These are phyloP conservation scores for Steinernema scapterisci DNA, from an alignment of 2,888 invertebrate genomes.

Conservation along the genomic window DNA sequence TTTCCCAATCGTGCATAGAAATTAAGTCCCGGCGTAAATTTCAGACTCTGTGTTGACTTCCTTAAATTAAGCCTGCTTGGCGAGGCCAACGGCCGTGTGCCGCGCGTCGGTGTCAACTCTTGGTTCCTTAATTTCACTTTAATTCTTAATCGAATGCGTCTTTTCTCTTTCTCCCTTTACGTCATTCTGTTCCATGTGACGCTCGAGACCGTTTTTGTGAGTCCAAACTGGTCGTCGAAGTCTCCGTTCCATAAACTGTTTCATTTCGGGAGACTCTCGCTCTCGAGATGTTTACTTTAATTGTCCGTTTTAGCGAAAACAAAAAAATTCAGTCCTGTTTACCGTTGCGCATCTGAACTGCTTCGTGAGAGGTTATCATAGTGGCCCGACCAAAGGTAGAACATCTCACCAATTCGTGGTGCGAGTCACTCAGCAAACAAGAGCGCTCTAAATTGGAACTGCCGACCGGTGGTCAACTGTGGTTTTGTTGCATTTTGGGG, in stretches of 20 bases:
- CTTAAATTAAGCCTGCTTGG: too few species aligned
- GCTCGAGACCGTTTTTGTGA: too few species aligned
- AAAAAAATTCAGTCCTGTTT: constrained; percentile 26
- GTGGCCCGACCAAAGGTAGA: constrained; percentile 8
- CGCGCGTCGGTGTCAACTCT: too few species aligned
- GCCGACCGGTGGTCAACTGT: neutral
- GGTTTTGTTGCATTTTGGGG: too few species aligned
- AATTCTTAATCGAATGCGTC: neutral
- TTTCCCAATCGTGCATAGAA: too few species aligned
- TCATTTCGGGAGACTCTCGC: neutral
- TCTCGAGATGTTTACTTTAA: constrained; percentile 10
- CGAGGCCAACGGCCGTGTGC: too few species aligned
- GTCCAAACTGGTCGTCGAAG: neutral
- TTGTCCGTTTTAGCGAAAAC: constrained; percentile 26
- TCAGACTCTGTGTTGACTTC: too few species aligned
- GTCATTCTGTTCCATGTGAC: neutral
- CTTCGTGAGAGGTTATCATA: constrained; percentile 29
- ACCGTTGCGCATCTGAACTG: neutral
- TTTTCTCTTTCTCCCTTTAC: neutral
- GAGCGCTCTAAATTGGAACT: constrained; percentile 27
- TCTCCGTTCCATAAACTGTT: constrained; percentile 26
- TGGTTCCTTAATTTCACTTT: too few species aligned
- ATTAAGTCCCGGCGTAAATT: too few species aligned
- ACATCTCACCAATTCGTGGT: constrained; percentile 1
- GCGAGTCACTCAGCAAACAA: constrained; percentile 20